Evolutionary conservation across 2,113 vertebrate species (phyloP).

Genomic region (Pelmatolapia mariae): DNA sequence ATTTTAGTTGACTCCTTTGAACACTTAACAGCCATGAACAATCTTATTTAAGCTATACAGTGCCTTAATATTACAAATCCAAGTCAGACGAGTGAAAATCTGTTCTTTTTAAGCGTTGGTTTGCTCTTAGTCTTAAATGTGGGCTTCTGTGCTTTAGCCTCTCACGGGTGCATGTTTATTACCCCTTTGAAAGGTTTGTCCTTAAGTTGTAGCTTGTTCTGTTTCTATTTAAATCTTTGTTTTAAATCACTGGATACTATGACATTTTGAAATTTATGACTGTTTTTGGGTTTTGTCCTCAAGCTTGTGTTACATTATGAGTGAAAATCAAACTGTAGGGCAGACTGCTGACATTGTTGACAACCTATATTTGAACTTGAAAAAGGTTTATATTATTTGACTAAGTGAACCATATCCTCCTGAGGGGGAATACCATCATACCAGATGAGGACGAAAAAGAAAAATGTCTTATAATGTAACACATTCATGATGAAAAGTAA

Average conservation of each 20-base stretch:
- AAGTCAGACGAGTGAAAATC: slow-evolving; percentile 50
- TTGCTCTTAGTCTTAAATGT: slow-evolving; percentile 13
- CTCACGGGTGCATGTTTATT: slow-evolving; percentile 52
- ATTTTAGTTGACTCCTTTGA: slow-evolving; percentile 37
- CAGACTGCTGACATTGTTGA: neutral
- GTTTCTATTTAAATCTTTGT: slow-evolving; percentile 57
- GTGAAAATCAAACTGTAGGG: neutral
- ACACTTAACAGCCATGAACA: slow-evolving; percentile 62
- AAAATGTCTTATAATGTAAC: neutral
- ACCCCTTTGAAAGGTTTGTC: slow-evolving; percentile 4
- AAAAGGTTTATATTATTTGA: neutral
- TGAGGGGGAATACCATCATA: neutral
- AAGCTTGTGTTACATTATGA: slow-evolving; percentile 1
- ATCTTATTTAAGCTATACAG: slow-evolving; percentile 58
- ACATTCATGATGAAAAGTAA: slow-evolving; percentile 16
- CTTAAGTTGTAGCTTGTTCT: slow-evolving; percentile 22
- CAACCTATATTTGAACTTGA: neutral
- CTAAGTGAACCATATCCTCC: neutral
- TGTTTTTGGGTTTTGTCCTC: neutral
- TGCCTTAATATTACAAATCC: slow-evolving; percentile 60
- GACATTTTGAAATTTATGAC: slow-evolving; percentile 6
- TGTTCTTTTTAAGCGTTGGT: neutral
- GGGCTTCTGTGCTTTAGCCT: slow-evolving; percentile 13
- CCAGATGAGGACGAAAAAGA: neutral
- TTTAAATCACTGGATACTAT: slow-evolving; percentile 28